Evolutionary conservation across 2,888 invertebrate species (phyloP).

Genomic region (Melanostoma mellinum): DNA sequence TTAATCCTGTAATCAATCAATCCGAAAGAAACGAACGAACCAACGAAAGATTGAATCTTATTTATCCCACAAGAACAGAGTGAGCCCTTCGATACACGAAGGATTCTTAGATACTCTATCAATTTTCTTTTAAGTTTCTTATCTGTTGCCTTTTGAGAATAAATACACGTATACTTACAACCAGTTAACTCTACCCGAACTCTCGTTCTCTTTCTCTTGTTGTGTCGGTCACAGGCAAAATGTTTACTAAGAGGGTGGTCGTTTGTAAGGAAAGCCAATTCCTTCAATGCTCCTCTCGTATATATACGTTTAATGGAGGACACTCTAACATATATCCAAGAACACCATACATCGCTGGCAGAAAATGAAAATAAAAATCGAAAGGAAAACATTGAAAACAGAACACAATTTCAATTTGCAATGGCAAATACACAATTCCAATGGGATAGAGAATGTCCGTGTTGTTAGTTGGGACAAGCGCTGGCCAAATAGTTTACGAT

Average conservation of each 20-base stretch:
- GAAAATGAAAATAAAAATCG: constrained; percentile 5
- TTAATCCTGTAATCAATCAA: constrained; percentile 70
- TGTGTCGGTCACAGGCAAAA: constrained; percentile 30
- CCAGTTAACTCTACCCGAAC: not conserved
- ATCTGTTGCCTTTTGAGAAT: constrained; percentile 48
- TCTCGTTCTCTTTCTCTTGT: not conserved
- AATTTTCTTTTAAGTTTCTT: constrained; percentile 54
- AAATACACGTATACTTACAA: constrained; percentile 11
- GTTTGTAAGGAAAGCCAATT: constrained; percentile 57
- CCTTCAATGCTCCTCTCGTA: constrained; percentile 34
- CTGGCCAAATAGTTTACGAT: constrained; percentile 57
- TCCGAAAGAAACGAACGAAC: constrained; percentile 43
- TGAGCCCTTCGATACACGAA: constrained; percentile 46
- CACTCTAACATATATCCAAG: constrained; percentile 36
- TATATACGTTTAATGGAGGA: constrained; percentile 61
- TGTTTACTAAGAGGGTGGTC: constrained; percentile 58
- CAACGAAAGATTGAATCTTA: constrained; percentile 66
- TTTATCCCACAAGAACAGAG: constrained; percentile 42
- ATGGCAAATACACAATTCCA: constrained; percentile 63
- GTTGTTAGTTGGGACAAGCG: constrained; percentile 14
- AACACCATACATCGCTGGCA: constrained; percentile 18
- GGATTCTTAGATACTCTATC: constrained; percentile 60
- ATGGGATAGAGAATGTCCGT: constrained; percentile 8
- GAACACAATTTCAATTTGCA: constrained; percentile 72
- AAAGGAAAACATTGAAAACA: constrained; percentile 70